These are phyloP conservation scores for Callopanchax toddi DNA, from an alignment of 2,113 vertebrate genomes.

Conservation along the genomic window DNA sequence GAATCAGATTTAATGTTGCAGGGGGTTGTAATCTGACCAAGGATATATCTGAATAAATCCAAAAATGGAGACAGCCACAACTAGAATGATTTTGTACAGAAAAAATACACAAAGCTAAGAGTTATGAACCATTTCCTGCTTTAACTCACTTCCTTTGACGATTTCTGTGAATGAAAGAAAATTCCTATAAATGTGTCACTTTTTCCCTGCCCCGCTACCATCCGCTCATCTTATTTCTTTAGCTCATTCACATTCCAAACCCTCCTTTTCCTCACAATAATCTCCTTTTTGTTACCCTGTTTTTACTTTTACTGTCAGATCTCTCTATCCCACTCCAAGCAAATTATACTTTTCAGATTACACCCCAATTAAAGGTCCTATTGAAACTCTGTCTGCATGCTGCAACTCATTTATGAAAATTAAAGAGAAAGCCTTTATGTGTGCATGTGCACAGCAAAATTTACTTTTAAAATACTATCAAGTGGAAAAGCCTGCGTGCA, in stretches of 20 bases:
- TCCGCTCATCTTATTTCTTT: conserved; percentile 33
- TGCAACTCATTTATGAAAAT: conserved; percentile 39
- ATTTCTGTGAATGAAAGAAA: conserved; percentile 21
- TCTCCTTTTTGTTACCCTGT: conserved; percentile 51
- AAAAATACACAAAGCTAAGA: conserved; percentile 18
- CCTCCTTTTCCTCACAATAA: conserved; percentile 42
- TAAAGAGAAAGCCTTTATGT: conserved; percentile 37
- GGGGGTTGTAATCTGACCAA: conserved; percentile 56
- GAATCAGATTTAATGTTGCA: conserved; percentile 53
- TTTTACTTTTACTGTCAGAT: conserved; percentile 58
- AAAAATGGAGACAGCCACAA: conserved; percentile 1
- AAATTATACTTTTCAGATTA: conserved; percentile 80
- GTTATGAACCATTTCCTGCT: conserved; percentile 8
- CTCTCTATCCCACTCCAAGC: conserved; percentile 67
- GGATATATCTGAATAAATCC: conserved; percentile 10
- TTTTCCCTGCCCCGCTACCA: conserved; percentile 16
- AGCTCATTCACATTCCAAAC: conserved; percentile 30
- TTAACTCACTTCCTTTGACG: conserved; percentile 2
- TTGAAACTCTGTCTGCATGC: conserved; percentile 47
- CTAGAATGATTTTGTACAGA: conserved; percentile 20
- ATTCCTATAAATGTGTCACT: conserved; percentile 17
- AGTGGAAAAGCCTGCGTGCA: conserved; percentile 30
- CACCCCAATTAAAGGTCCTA: conserved; percentile 76
- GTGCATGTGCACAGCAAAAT: conserved; percentile 3
- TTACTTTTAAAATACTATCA: conserved; percentile 37